Evolutionary conservation across 2,797 vertebrate species (phyloP).

Genomic region (Pristis pectinata): DNA sequence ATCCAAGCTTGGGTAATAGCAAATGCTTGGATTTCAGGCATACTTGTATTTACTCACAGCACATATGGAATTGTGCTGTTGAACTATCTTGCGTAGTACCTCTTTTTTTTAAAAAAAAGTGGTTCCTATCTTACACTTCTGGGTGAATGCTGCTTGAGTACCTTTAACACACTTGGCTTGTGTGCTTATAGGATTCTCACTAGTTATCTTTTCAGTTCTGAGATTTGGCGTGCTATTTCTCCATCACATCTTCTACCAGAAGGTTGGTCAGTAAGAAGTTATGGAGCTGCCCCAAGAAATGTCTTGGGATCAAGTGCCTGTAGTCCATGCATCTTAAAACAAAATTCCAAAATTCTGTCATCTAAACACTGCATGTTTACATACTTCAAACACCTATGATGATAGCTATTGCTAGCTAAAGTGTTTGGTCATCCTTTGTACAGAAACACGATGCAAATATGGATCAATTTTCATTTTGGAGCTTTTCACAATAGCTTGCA

Average conservation of each 20-base stretch:
- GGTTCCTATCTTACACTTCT: background rate
- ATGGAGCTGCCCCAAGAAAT: no score
- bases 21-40: background rate
- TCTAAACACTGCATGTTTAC: no score
- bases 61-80: no score
- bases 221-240: background rate
- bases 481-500: background rate
- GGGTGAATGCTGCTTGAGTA: background rate
- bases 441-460: background rate
- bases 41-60: background rate
- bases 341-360: no score
- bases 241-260: background rate
- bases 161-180: no score
- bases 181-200: no score
- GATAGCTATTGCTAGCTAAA: background rate
- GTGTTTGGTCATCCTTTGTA: background rate
- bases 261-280: background rate
- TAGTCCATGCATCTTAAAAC: no score
- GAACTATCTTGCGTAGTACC: no score
- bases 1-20: no score
- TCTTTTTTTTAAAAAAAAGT: no score
- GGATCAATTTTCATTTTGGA: no score
- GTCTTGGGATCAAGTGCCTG: no score
- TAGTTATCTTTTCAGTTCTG: background rate
- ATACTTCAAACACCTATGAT: background rate